phyloP scores from a whole-genome alignment of 2,797 vertebrate genomes.

The Liparis tanakae region DNA sequence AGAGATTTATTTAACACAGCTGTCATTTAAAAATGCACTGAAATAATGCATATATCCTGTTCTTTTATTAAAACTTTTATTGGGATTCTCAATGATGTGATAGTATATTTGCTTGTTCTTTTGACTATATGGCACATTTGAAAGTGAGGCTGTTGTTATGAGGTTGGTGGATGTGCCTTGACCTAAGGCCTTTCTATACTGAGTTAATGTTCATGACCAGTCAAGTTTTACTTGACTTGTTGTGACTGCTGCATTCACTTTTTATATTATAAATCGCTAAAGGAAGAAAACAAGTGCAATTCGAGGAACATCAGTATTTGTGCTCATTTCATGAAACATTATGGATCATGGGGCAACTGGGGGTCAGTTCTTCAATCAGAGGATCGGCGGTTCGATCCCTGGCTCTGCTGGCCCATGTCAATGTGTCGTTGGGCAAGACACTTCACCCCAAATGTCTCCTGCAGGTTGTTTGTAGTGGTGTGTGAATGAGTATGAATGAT shows the following conservation, averaged over 20 bases:
- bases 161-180: neutral
- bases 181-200: neutral
- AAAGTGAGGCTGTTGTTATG: neutral
- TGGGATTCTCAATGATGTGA: neutral
- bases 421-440: no score
- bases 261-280: neutral
- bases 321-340: neutral
- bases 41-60: neutral
- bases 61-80: constrained; percentile 4
- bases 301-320: neutral
- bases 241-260: neutral
- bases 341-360: neutral
- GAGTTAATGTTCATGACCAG: neutral
- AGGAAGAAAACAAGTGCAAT: neutral
- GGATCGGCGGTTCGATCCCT: no score
- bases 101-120: neutral
- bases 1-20: constrained; percentile 3
- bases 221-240: neutral
- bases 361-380: no score
- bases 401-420: no score
- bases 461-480: no score
- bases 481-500: no score
- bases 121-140: neutral
- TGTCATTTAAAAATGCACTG: no score
- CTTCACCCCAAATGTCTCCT: no score